Conservation (phyloP, 2,797 vertebrate genomes). For the Melanotaenia trifasciata region DNA sequence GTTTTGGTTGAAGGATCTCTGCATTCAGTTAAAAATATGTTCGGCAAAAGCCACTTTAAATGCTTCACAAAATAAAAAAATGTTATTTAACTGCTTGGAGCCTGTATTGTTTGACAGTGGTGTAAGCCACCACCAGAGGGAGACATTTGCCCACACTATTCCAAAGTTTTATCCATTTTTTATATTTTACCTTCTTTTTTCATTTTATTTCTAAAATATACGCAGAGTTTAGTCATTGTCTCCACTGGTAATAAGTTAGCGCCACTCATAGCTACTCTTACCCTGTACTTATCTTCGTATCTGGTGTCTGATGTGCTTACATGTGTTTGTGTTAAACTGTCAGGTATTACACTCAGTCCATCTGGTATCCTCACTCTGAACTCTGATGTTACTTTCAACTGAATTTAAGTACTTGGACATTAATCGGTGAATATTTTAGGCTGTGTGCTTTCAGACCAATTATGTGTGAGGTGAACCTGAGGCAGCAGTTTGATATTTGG, state of each 20-base stretch:
- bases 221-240: neutral
- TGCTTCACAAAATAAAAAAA: too few species aligned
- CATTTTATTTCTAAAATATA: neutral
- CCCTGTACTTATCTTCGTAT: conserved; percentile 28
- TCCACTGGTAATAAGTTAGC: conserved; percentile 27
- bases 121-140: conserved; percentile 61
- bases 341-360: conserved; percentile 9
- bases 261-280: neutral
- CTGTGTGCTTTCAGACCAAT: neutral
- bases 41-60: too few species aligned
- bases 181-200: neutral
- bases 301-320: conserved; percentile 22
- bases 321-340: conserved; percentile 23
- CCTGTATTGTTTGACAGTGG: neutral
- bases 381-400: conserved; percentile 8
- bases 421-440: neutral
- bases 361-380: conserved; percentile 28
- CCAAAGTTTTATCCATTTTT: neutral
- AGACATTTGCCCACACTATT: conserved; percentile 33
- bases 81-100: too few species aligned
- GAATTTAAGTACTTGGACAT: conserved; percentile 2
- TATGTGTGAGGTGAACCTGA: conserved; percentile 6
- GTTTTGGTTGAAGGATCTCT: neutral
- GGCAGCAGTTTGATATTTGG: conserved; percentile 13
- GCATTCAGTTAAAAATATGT: too few species aligned